These are phyloP conservation scores for Craterocephalus amniculus DNA, from an alignment of 2,797 vertebrate genomes.

Conservation along the genomic window DNA sequence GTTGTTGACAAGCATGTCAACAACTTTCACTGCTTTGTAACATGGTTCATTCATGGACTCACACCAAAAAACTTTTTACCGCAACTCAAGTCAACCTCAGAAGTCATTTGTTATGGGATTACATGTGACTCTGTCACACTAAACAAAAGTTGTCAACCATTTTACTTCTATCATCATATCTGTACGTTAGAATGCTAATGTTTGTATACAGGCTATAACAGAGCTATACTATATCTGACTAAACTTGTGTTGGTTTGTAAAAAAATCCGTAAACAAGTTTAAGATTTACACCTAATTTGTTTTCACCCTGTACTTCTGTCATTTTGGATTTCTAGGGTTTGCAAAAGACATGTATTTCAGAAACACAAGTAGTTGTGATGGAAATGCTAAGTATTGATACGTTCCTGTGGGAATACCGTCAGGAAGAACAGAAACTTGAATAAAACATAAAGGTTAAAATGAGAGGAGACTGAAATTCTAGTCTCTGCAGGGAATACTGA, in stretches of 20 bases:
- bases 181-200: neutral
- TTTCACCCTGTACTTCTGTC: neutral
- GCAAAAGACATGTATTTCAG: constrained; percentile 25
- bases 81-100: neutral
- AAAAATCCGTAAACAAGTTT: neutral
- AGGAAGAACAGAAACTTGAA: constrained; percentile 38
- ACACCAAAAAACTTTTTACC: neutral
- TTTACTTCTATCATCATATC: neutral
- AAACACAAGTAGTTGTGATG: constrained; percentile 18
- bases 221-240: neutral
- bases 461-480: constrained; percentile 38
- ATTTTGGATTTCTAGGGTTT: constrained; percentile 30
- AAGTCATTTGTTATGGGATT: neutral
- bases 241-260: neutral
- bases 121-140: neutral
- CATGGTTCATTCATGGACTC: no score
- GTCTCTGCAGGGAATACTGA: constrained; percentile 49
- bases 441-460: constrained; percentile 48
- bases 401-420: constrained; percentile 21
- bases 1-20: no score
- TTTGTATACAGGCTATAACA: neutral
- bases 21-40: no score
- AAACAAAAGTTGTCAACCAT: neutral
- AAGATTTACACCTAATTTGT: neutral
- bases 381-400: constrained; percentile 16